Base-by-base conservation (phyloP, 2,797 vertebrate species). In the Microchirus variegatus region DNA sequence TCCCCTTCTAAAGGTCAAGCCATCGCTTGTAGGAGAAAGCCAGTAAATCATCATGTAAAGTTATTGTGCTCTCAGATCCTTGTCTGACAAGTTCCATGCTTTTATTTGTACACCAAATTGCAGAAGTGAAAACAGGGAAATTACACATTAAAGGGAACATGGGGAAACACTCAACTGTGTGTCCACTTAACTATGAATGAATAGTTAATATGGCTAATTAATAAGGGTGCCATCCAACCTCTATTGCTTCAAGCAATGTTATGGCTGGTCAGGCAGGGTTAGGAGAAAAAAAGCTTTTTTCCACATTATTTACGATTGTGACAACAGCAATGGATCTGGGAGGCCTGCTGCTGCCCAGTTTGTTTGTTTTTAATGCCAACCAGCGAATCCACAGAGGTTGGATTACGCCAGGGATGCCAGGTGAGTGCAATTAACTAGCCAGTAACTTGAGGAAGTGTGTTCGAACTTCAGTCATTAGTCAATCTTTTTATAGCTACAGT, bases 171-270 rank as follows among this genome's bases (percentile, higher is more conserved):
- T 19, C 36, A 10, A 52, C 37, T 17, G 31, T 51, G 43, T 36
- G 22, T 13, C 38, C 10, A 36, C 13, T 48, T 64, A 53, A 68
- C 53, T 46, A 7, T 18, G 59, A 44, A 9, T 51, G 69, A 74
- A 37, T 38, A 53, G 47, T 48, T 84, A 80, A 85, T 81, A 64
- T 63, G 52, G 58, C 70, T 87, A 84, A 88, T 85, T 80, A 84
- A 76, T 78, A 63, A 76, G 71, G 66, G 63, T 79, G 78, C 76
- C 79, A 77, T 36, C 47, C 79, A 73, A 77, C 75, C 65, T 78
- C 61, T 36, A 37, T 57, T 49, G 69, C 81, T 87, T 66, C 37
- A 9, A 78, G 81, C 74, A 37, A 77, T 63, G 64, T 64, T 83
- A 63, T 58, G 74, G 67, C 72, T 75, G 63, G 81, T 64, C 67